phyloP scores from a whole-genome alignment of 1,140 invertebrate species.

The Brachystomella parvula region DNA sequence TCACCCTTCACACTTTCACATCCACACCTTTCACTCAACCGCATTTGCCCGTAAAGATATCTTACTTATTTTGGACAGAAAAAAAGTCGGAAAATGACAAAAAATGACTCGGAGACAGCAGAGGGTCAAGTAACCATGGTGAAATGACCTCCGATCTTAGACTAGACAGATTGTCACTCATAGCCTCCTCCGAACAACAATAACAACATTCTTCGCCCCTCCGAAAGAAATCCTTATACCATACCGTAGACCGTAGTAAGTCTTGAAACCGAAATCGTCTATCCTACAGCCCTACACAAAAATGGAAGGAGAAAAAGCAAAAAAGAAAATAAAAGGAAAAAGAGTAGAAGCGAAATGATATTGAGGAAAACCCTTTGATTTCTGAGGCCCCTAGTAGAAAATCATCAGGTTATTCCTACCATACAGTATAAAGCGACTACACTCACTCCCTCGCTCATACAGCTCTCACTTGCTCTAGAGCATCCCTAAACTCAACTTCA shows the following conservation, averaged over 20 bases:
- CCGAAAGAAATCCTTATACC: not conserved
- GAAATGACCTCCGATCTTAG: not conserved
- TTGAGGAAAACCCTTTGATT: slow-evolving; percentile 27
- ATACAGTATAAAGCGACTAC: too few relatives aligned
- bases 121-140: not conserved
- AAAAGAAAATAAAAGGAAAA: not conserved
- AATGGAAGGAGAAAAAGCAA: slow-evolving; percentile 15
- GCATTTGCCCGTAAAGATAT: not conserved
- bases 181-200: not conserved
- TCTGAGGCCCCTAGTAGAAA: slow-evolving; percentile 36
- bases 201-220: not conserved
- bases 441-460: too few relatives aligned
- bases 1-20: slow-evolving; percentile 44
- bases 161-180: not conserved
- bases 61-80: not conserved
- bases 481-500: too few relatives aligned
- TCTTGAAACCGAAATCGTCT: too few relatives aligned
- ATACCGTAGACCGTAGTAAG: not conserved
- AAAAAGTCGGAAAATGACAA: not conserved
- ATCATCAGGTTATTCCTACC: too few relatives aligned
- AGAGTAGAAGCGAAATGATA: not conserved
- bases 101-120: not conserved
- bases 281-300: slow-evolving; percentile 22
- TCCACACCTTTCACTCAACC: not conserved
- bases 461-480: too few relatives aligned